phyloP scores from a whole-genome alignment of 2,113 vertebrate species.

The Furnarius figulus region DNA sequence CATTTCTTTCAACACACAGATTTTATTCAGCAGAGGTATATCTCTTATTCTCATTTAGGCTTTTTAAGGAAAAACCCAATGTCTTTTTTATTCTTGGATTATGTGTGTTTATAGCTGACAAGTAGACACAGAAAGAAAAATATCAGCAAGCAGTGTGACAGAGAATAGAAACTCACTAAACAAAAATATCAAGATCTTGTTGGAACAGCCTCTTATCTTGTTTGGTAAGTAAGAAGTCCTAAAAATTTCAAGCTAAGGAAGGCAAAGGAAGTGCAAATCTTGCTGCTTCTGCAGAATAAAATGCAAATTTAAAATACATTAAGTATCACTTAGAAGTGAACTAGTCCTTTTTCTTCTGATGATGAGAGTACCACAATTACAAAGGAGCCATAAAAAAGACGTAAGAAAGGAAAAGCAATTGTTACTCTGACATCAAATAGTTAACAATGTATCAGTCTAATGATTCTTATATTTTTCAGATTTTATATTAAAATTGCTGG shows the following conservation, averaged over 20 bases:
- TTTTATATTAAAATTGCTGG: not conserved
- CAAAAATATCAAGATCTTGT: not conserved
- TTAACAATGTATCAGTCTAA: not conserved
- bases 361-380: not conserved
- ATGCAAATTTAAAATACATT: not conserved
- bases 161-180: not conserved
- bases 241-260: not conserved
- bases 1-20: not conserved
- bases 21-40: not conserved
- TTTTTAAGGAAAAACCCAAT: not conserved
- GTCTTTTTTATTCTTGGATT: not conserved
- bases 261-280: not conserved
- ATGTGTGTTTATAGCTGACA: not conserved
- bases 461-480: not conserved
- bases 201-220: not conserved
- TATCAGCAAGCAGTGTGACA: not conserved
- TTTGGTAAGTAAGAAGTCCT: not conserved
- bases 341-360: not conserved
- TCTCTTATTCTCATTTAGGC: not conserved
- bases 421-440: not conserved
- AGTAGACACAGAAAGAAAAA: not conserved
- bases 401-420: not conserved
- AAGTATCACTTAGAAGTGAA: not conserved
- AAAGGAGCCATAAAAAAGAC: not conserved
- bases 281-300: not conserved